These are phyloP conservation scores for Drosophila prolongata DNA, from an alignment of 2,888 invertebrate genomes.

Conservation along the genomic window DNA sequence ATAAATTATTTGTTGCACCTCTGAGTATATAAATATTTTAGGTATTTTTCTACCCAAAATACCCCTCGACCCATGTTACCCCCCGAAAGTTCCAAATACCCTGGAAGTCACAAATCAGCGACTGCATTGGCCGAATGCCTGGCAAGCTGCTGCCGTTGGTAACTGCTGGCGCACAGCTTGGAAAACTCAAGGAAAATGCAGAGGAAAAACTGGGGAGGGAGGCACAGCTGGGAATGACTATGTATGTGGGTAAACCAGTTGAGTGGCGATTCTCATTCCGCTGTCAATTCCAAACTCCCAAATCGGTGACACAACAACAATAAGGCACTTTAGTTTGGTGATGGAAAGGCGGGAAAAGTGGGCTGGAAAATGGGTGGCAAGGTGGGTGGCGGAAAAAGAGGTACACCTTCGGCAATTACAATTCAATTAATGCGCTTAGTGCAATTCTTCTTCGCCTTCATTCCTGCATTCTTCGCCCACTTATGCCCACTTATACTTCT, in stretches of 20 bases:
- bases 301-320: conserved; percentile 44
- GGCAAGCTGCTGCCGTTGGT: conserved; percentile 44
- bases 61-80: no score
- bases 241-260: conserved; percentile 61
- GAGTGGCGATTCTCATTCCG: conserved; percentile 46
- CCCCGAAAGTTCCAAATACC: conserved; percentile 21
- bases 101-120: conserved; percentile 48
- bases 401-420: conserved; percentile 67
- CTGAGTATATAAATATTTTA: background rate
- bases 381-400: conserved; percentile 8
- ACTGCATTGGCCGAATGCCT: conserved; percentile 52
- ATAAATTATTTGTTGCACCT: background rate
- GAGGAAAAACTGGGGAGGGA: conserved; percentile 3
- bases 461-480: conserved; percentile 21
- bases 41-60: no score
- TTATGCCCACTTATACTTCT: conserved; percentile 28
- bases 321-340: conserved; percentile 1
- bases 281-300: conserved; percentile 33
- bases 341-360: background rate
- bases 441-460: conserved; percentile 57
- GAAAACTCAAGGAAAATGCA: conserved; percentile 28
- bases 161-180: conserved; percentile 35
- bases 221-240: conserved; percentile 18
- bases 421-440: conserved; percentile 79
- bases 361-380: background rate